Evolutionary conservation across 2,113 vertebrate species (phyloP).

Genomic region (Ifrita kowaldi): DNA sequence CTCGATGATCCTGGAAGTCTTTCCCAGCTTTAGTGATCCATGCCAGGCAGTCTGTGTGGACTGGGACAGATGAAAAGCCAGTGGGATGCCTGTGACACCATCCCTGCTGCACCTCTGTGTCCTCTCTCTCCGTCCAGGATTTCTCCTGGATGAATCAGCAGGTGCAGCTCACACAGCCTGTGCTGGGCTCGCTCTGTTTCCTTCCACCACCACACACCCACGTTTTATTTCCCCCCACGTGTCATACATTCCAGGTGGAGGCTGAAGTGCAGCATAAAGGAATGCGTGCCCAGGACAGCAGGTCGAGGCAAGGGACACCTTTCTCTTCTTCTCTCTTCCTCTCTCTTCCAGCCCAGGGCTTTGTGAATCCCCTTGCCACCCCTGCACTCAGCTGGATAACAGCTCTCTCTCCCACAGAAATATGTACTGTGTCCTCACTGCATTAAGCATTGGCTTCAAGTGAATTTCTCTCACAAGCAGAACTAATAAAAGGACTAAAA

Average conservation of each 20-base stretch:
- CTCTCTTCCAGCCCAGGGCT: background rate
- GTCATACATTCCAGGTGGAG: background rate
- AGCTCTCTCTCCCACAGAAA: background rate
- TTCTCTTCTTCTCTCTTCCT: background rate
- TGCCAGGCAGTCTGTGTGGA: fast-evolving
- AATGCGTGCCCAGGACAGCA: background rate
- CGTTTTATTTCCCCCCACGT: background rate
- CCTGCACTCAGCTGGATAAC: background rate
- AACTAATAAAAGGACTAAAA: constrained; percentile 65
- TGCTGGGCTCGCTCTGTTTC: background rate
- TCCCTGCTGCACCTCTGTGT: background rate
- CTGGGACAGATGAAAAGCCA: background rate
- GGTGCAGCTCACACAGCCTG: background rate
- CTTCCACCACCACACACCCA: background rate
- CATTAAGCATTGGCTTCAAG: constrained; percentile 37
- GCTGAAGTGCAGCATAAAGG: background rate
- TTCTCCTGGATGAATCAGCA: background rate
- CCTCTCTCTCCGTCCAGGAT: background rate
- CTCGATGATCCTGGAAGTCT: background rate
- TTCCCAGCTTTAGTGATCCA: background rate
- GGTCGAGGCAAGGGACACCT: background rate
- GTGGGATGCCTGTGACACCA: background rate
- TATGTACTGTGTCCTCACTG: constrained; percentile 23
- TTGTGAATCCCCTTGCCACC: background rate
- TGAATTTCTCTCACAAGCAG: constrained; percentile 54